Evolutionary conservation across 2,888 invertebrate species (phyloP).

Genomic region (Andrena bicolor): DNA sequence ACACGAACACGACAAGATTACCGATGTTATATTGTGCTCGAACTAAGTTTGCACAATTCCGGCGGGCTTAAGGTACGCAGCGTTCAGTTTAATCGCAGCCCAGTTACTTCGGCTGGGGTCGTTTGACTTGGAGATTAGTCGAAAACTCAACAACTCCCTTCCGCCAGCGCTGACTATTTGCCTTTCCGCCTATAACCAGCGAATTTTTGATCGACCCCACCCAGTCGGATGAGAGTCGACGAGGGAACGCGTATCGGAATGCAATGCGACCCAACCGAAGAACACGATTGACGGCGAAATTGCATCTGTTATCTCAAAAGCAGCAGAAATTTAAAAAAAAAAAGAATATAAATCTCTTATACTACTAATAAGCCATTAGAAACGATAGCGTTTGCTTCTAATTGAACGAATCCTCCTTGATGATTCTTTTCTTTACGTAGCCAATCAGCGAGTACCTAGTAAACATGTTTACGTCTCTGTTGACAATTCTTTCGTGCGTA

Average conservation of each 20-base stretch:
- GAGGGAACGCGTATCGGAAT: no score
- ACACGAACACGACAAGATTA: conserved; percentile 33
- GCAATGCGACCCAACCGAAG: no score
- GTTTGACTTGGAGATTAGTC: conserved; percentile 62
- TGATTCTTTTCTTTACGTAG: no score
- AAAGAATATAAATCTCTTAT: no score
- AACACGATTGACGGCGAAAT: no score
- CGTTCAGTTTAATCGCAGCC: conserved; percentile 42
- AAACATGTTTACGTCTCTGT: background rate
- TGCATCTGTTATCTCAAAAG: no score
- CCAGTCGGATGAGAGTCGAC: background rate
- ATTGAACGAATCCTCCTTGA: no score
- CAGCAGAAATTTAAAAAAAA: no score
- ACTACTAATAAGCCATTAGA: no score
- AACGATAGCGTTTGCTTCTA: no score
- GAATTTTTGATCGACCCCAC: conserved; percentile 30
- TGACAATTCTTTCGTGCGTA: background rate
- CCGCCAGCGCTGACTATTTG: conserved; percentile 30
- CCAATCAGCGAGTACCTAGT: background rate
- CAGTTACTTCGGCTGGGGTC: conserved; percentile 44
- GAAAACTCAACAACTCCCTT: conserved; percentile 46
- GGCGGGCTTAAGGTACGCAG: conserved; percentile 26
- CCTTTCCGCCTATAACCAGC: background rate
- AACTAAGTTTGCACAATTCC: conserved; percentile 61
- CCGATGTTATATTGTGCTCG: conserved; percentile 43